A percentile compares a stretch with the other conserved stretches of the same genome.
These are phyloP conservation scores for Drosophila arawakana DNA, from an alignment of 1,140 invertebrate genomes.

Conservation along the genomic window DNA sequence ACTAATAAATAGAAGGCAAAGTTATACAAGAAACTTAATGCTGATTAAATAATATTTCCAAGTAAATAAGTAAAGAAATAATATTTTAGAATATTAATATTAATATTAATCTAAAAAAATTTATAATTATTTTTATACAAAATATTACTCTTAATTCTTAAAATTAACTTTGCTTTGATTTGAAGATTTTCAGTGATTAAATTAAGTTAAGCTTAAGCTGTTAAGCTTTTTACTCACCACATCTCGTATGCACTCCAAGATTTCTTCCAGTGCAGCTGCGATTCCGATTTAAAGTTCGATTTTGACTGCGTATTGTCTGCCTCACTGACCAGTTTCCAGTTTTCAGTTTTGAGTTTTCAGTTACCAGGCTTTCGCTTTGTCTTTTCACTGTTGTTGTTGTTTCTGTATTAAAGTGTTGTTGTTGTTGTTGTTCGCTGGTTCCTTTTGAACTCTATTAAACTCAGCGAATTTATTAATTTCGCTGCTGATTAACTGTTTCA, in stretches of 20 bases:
- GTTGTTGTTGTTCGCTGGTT: constrained; percentile 45
- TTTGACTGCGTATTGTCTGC: constrained; percentile 63
- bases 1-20: not conserved
- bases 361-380: constrained; percentile 45
- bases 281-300: constrained; percentile 26
- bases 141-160: too few relatives aligned
- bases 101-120: too few relatives aligned
- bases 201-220: not conserved
- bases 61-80: too few relatives aligned
- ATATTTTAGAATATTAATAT: too few relatives aligned
- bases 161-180: too few relatives aligned
- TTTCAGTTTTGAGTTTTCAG: not conserved
- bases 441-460: constrained; percentile 81
- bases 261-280: constrained; percentile 12
- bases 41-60: too few relatives aligned
- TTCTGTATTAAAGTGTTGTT: not conserved
- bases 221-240: not conserved
- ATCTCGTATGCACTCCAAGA: not conserved
- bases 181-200: too few relatives aligned
- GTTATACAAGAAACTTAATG: too few relatives aligned
- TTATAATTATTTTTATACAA: too few relatives aligned
- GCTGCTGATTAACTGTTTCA: constrained; percentile 81
- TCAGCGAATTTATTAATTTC: constrained; percentile 81
- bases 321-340: constrained; percentile 43
- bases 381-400: constrained; percentile 31